Evolutionary conservation across 2,113 vertebrate genomes (phyloP), one percentile per base, ranked within the genome.

Genomic region (Pangasianodon gigas): DNA sequence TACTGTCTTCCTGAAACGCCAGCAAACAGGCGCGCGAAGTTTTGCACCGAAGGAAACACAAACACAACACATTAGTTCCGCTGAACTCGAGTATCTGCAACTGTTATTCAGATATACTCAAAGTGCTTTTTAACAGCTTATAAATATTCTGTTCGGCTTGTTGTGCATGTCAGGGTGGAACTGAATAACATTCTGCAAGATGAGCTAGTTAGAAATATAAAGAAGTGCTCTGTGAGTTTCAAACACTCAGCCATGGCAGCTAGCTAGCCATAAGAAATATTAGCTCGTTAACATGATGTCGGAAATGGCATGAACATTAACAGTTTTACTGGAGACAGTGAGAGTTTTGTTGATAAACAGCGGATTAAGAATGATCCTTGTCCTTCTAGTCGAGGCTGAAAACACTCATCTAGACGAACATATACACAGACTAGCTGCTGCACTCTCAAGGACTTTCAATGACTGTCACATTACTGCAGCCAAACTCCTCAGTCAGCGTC

Each of bases 401-500:
- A 84, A 44, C 79, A 80, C 26, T 29, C 3, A 48, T 13, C 6
- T 16, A 77, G 4, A n/a, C 37, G 19, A 58, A 83, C n/a, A 74
- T 24, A 74, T 4, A 86, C 79, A 32, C 44, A 56, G 8, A 89
- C 32, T 46, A 11, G 56, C 82, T 87, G n/a, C 67, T 18, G 87
- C 37, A 69, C 44, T 84, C 90, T 93, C 93, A 94, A 94, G 93
- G 93, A 92, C 93, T 93, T 93, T 93, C 92, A 92, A 91, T 93
- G 92, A 91, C 92, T 89, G 87, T 9, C 29, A 18, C 32, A 18
- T 24, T 56, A 16, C 2, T 52, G 46, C 13, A 71, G 2, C 0
- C 13, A 52, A 24, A 89, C 11, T 2, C n/a, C 46, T 13, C 19
- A 54, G 19, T 26, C 7, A 46, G 16, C 32, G 5, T 19, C 21